Percentiles rank a stretch among this genome's conserved stretches.
phyloP scores from a whole-genome alignment of 1,140 invertebrate species.

The Drosophila repletoides region DNA sequence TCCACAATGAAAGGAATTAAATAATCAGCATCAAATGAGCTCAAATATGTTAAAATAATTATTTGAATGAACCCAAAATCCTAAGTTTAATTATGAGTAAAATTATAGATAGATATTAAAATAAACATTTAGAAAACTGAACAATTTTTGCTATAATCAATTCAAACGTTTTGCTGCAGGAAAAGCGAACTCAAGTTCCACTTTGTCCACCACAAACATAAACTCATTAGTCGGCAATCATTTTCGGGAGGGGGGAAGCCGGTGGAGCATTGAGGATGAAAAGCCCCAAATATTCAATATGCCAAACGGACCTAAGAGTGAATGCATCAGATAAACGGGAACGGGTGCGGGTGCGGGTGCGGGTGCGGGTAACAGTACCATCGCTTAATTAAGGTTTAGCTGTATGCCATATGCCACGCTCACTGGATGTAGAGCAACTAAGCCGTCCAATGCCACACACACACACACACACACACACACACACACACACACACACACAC shows the following conservation, averaged over 20 bases:
- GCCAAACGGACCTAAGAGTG: not conserved
- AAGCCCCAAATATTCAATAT: constrained; percentile 41
- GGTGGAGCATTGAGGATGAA: not conserved
- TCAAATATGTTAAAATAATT: no score
- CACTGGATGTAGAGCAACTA: constrained; percentile 3
- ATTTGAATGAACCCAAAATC: no score
- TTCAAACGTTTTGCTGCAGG: constrained; percentile 4
- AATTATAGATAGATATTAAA: no score
- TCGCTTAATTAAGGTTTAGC: constrained; percentile 45
- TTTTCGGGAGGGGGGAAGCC: constrained; percentile 1
- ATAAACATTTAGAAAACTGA: not conserved
- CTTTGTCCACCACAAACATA: constrained; percentile 35
- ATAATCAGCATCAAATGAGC: no score
- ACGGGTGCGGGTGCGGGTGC: not conserved
- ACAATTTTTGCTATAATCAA: not conserved
- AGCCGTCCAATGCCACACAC: not conserved
- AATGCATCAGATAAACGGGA: constrained; percentile 18
- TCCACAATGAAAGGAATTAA: no score
- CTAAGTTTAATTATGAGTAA: no score
- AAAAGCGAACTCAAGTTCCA: constrained; percentile 21
- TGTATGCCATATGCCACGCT: constrained; percentile 6
- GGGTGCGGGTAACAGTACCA: constrained; percentile 6
- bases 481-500: not conserved
- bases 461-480: not conserved
- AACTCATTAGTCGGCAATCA: constrained; percentile 43